phyloP scores from a whole-genome alignment of 2,797 vertebrate species.

The Sebastes dallii region DNA sequence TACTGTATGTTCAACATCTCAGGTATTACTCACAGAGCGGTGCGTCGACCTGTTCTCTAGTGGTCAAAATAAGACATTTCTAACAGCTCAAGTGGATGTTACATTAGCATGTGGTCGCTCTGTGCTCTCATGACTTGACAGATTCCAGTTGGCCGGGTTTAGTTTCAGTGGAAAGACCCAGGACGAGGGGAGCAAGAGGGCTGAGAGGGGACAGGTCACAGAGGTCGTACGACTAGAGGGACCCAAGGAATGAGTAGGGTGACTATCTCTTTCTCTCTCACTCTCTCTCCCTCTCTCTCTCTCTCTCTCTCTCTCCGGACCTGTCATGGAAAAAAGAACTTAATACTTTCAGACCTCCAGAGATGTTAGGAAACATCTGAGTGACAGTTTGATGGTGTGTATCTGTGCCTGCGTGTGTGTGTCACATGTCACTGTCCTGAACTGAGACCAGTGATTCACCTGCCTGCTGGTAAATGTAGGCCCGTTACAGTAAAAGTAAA shows the following conservation, averaged over 20 bases:
- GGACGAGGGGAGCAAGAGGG: neutral
- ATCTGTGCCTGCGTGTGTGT: slow-evolving; percentile 4
- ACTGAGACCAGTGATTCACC: slow-evolving; percentile 11
- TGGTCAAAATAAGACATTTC: slow-evolving; percentile 7
- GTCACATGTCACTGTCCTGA: slow-evolving; percentile 35
- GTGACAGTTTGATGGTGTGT: slow-evolving; percentile 46
- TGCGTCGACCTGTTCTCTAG: neutral
- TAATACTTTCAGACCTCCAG: slow-evolving; percentile 53
- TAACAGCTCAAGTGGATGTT: neutral
- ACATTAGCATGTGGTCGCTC: slow-evolving; percentile 16
- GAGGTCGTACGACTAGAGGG: slow-evolving; percentile 49
- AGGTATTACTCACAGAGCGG: neutral
- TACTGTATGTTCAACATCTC: neutral
- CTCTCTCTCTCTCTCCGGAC: neutral
- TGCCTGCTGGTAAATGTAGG: neutral
- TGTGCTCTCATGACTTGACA: slow-evolving; percentile 35
- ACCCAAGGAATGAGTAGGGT: slow-evolving; percentile 40
- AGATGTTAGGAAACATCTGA: slow-evolving; percentile 51
- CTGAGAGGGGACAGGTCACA: slow-evolving; percentile 52
- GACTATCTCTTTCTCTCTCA: neutral
- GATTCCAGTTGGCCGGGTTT: slow-evolving; percentile 48
- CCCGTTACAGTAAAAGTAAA: neutral
- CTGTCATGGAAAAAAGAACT: slow-evolving; percentile 66
- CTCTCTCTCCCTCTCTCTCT: too few species aligned
- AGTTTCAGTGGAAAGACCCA: slow-evolving; percentile 53